phyloP scores from a whole-genome alignment of 2,797 vertebrate species.

The Gouania willdenowi region DNA sequence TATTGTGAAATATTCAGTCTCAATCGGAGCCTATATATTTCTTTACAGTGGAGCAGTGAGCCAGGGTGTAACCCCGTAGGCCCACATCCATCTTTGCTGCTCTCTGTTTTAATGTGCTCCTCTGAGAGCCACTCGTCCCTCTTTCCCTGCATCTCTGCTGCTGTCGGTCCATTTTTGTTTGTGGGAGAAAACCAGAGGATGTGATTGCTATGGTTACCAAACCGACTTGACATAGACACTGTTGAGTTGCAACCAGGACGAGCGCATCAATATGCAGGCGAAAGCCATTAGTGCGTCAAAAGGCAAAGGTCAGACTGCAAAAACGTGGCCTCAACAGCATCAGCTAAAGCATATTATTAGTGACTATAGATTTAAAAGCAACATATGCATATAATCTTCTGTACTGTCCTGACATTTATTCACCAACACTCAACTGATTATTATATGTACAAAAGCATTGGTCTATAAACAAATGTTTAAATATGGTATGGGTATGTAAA shows the following conservation, averaged over 20 bases:
- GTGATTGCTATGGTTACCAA: constrained; percentile 57
- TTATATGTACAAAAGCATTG: too few species aligned
- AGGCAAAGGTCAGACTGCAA: constrained; percentile 23
- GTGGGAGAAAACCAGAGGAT: constrained; percentile 27
- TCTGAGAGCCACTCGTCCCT: constrained; percentile 54
- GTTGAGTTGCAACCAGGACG: constrained; percentile 18
- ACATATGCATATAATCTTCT: too few species aligned
- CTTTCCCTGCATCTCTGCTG: constrained; percentile 26
- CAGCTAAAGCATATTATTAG: too few species aligned
- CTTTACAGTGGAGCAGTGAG: constrained; percentile 43
- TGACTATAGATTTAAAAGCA: too few species aligned
- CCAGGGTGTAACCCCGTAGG: constrained; percentile 46
- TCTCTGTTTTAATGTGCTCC: constrained; percentile 61
- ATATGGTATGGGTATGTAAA: too few species aligned
- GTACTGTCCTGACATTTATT: too few species aligned
- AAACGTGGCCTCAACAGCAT: too few species aligned
- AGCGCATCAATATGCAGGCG: constrained; percentile 26
- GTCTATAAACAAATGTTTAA: too few species aligned
- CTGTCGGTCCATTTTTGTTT: constrained; percentile 37
- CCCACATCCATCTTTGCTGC: constrained; percentile 51
- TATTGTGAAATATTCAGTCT: constrained; percentile 27
- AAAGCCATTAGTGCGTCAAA: constrained; percentile 9
- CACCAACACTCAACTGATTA: too few species aligned
- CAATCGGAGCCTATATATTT: constrained; percentile 48
- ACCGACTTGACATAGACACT: constrained; percentile 18